phyloP scores from a whole-genome alignment of 1,140 invertebrate genomes.

The Penaeus indicus region DNA sequence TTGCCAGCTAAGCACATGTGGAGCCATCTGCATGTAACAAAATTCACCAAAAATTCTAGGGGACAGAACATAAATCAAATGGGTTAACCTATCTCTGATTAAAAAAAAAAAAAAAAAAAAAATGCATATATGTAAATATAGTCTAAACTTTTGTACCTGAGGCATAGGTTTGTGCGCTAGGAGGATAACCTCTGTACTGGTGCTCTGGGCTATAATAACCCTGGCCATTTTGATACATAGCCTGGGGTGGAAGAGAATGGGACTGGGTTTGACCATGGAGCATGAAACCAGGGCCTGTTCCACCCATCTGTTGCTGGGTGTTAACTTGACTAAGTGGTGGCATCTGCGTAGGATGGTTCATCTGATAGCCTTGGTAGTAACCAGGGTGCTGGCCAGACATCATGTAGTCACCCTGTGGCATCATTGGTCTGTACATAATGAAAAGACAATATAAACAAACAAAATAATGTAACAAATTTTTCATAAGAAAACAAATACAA shows the following conservation, averaged over 20 bases:
- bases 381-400: constrained; percentile 55
- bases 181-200: constrained; percentile 58
- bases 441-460: background rate
- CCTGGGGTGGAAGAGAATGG: constrained; percentile 58
- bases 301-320: constrained; percentile 20
- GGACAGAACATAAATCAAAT: no score
- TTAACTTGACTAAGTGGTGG: constrained; percentile 3
- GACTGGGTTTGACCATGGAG: constrained; percentile 65
- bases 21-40: no score
- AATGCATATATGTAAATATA: background rate
- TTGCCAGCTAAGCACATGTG: no score
- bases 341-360: constrained; percentile 52
- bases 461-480: background rate
- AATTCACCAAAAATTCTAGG: no score
- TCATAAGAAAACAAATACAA: no score
- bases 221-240: constrained; percentile 63
- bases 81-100: no score
- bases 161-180: constrained; percentile 53
- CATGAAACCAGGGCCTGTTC: constrained; percentile 56
- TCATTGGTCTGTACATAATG: constrained; percentile 48
- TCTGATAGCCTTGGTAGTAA: constrained; percentile 56
- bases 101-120: background rate
- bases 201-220: constrained; percentile 62
- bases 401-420: constrained; percentile 61
- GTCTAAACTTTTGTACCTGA: constrained; percentile 40